These are phyloP conservation scores for Megaptera novaeangliae DNA, from an alignment of 2,113 vertebrate species.

Conservation along the genomic window DNA sequence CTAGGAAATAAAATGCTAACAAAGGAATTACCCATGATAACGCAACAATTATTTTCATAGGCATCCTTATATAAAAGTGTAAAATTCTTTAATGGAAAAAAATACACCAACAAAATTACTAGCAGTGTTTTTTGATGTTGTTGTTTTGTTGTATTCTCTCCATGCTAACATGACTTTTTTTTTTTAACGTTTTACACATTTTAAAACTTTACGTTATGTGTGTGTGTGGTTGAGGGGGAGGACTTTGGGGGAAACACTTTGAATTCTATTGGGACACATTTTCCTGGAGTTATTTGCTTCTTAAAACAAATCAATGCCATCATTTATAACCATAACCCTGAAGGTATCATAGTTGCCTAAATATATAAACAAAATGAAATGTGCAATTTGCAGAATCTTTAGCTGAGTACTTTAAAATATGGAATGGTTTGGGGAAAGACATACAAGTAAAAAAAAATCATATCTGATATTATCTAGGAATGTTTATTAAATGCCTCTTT, in stretches of 20 bases:
- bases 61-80: background rate
- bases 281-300: conserved; percentile 50
- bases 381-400: conserved; percentile 33
- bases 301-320: conserved; percentile 28
- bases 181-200: background rate
- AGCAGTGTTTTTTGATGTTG: background rate
- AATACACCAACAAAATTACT: background rate
- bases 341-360: conserved; percentile 53
- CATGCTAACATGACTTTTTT: background rate
- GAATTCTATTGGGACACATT: conserved; percentile 31
- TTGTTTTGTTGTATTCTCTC: background rate
- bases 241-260: background rate
- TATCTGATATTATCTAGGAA: background rate
- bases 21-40: background rate
- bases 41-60: background rate
- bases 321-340: conserved; percentile 57
- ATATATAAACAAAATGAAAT: conserved; percentile 53
- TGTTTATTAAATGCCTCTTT: conserved; percentile 56
- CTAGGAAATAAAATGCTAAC: background rate
- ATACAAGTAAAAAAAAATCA: background rate
- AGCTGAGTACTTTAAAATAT: conserved; percentile 39
- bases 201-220: background rate
- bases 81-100: background rate
- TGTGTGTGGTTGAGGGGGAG: background rate
- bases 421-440: conserved; percentile 40